Evolutionary conservation across 2,888 invertebrate species (phyloP), one percentile per base, ranked within the genome.

Genomic region (Byasa hedistus): DNA sequence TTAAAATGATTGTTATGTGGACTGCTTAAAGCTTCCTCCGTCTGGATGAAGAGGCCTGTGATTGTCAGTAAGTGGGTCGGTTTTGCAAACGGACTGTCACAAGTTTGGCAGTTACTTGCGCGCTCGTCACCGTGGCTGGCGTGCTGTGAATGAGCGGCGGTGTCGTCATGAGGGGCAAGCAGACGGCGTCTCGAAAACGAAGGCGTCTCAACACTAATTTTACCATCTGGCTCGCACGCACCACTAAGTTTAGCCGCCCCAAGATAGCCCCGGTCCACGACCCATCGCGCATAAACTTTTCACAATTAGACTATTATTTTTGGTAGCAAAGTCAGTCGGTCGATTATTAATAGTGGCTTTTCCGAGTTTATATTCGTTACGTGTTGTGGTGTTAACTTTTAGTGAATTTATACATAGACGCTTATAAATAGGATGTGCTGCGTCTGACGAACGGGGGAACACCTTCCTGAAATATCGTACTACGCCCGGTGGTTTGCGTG

Each of bases 291-390:
- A 91, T 91, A 91, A 91, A 91, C 91, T 91, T 91, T 91, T 92
- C 92, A 91, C 91, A 92, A 92, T 92, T 92, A 92, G 92, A 92
- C 92, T 91, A 92, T 92, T 92, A 92, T 92, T 92, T 92, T 92
- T 91, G 92, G 92, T 92, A 91, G 91, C 91, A 88, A 91, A 91
- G 92, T 91, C 92, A 91, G 92, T 91, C 92, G 91, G 91, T 89
- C 92, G 92, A 91, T 91, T 92, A 92, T 92, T 92, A 92, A 92
- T 92, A 92, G 92, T 90, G 91, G 91, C 91, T 92, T 91, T 91
- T 91, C 89, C 90, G 90, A 92, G 92, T 91, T 91, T 92, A 91
- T 91, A 91, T 91, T 91, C 91, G 91, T 91, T 91, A 91, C 92
- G 90, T 90, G 91, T 91, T 90, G 91, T 88, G 91, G 90, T 90